These are phyloP conservation scores for Melitaea cinxia DNA, from an alignment of 1,140 invertebrate species.

Conservation along the genomic window DNA sequence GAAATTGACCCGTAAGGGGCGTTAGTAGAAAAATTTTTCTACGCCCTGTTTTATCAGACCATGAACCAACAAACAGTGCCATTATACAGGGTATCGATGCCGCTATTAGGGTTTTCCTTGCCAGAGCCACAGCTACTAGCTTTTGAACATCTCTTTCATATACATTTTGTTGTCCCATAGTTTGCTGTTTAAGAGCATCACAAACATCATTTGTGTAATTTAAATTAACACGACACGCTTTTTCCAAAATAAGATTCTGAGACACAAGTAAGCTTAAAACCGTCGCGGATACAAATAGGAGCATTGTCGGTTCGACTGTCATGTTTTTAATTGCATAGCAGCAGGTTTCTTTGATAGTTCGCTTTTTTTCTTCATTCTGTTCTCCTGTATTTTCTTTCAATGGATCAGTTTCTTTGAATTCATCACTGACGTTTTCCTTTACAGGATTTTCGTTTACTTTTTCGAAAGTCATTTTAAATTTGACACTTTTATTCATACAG, in stretches of 20 bases:
- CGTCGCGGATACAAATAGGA: conserved; percentile 47
- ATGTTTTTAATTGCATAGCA: conserved; percentile 48
- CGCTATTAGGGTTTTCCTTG: conserved; percentile 59
- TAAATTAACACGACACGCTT: conserved; percentile 69
- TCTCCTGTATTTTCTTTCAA: conserved; percentile 42
- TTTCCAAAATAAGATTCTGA: conserved; percentile 68
- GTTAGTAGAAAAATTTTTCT: conserved; percentile 82
- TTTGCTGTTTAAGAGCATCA: conserved; percentile 54
- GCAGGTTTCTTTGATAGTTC: conserved; percentile 42
- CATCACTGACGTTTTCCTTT: conserved; percentile 27
- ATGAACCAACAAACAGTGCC: conserved; percentile 83
- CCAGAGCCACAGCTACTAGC: conserved; percentile 50
- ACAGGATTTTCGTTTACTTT: conserved; percentile 12
- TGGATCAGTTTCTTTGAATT: conserved; percentile 61
- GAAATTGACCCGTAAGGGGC: conserved; percentile 58
- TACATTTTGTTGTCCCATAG: conserved; percentile 49
- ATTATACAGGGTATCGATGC: conserved; percentile 81
- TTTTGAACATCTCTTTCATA: conserved; percentile 65
- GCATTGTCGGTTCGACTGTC: conserved; percentile 66
- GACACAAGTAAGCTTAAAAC: conserved; percentile 54
- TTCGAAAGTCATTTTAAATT: conserved; percentile 12
- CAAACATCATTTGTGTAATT: conserved; percentile 67
- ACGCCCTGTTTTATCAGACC: conserved; percentile 80
- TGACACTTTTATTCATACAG: background rate
- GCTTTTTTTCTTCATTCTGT: conserved; percentile 28